These are phyloP conservation scores for Delphinapterus leucas DNA, from an alignment of 2,113 vertebrate species.

Conservation along the genomic window DNA sequence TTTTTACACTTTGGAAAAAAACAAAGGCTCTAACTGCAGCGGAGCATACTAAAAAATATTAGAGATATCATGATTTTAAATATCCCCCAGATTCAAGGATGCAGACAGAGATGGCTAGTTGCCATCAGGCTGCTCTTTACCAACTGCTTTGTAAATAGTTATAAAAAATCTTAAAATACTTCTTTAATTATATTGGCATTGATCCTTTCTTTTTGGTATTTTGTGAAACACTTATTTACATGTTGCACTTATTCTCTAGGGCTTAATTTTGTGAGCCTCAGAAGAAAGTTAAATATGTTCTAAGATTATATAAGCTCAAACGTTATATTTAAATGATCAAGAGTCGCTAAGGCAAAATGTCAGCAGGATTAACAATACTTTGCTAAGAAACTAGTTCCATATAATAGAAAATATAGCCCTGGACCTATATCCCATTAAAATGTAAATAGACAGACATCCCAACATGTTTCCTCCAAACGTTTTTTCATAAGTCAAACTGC, in stretches of 20 bases:
- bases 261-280: constrained; percentile 17
- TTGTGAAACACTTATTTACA: constrained; percentile 39
- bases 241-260: background rate
- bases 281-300: constrained; percentile 26
- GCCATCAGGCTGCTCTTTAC: background rate
- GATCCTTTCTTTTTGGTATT: background rate
- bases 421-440: constrained; percentile 36
- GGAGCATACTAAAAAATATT: background rate
- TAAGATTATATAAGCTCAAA: background rate
- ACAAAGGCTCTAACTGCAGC: background rate
- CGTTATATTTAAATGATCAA: constrained; percentile 42
- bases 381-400: background rate
- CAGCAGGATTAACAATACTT: constrained; percentile 29
- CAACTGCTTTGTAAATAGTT: background rate
- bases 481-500: constrained; percentile 2
- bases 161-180: background rate
- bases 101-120: background rate
- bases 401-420: constrained; percentile 7
- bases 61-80: background rate
- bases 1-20: background rate
- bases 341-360: constrained; percentile 26
- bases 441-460: constrained; percentile 38
- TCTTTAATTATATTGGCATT: background rate
- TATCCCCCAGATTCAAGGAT: background rate
- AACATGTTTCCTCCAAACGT: background rate